Evolutionary conservation across 1,140 invertebrate genomes (phyloP).

Genomic region (Drosophila oshimai): DNA sequence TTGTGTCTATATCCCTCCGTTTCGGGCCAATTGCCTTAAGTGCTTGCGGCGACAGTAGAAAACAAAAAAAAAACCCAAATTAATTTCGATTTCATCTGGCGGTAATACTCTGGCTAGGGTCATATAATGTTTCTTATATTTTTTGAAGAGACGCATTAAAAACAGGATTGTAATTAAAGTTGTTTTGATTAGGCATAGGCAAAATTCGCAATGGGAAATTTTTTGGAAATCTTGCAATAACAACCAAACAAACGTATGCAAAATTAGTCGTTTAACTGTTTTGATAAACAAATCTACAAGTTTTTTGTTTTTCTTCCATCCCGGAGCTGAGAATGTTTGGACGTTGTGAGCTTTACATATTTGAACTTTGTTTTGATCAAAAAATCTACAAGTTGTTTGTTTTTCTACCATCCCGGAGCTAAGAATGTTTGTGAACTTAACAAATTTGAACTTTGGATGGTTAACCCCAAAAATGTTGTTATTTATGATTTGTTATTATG

Average conservation of each 20-base stretch:
- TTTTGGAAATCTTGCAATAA: background rate
- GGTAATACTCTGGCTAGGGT: constrained; percentile 1
- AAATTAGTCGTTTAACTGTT: background rate
- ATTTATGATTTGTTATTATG: background rate
- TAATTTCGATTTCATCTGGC: constrained; percentile 46
- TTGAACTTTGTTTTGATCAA: background rate
- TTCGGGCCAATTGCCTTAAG: constrained; percentile 33
- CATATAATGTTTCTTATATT: background rate
- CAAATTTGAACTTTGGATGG: background rate
- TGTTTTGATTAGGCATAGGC: background rate
- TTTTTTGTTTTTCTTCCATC: background rate
- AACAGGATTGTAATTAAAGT: background rate
- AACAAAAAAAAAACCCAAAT: constrained; percentile 39
- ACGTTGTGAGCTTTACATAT: background rate
- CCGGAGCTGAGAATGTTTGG: background rate
- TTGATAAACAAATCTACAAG: background rate
- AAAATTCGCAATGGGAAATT: constrained; percentile 13
- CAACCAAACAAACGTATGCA: background rate
- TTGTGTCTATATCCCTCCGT: constrained; percentile 20
- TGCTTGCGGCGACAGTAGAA: constrained; percentile 26
- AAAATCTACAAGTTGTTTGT: background rate
- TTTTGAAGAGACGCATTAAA: constrained; percentile 7
- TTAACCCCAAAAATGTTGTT: background rate
- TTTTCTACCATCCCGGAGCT: background rate
- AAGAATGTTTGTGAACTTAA: background rate